Evolutionary conservation across 2,797 vertebrate species (phyloP).

Genomic region (Macropus fuliginosus): DNA sequence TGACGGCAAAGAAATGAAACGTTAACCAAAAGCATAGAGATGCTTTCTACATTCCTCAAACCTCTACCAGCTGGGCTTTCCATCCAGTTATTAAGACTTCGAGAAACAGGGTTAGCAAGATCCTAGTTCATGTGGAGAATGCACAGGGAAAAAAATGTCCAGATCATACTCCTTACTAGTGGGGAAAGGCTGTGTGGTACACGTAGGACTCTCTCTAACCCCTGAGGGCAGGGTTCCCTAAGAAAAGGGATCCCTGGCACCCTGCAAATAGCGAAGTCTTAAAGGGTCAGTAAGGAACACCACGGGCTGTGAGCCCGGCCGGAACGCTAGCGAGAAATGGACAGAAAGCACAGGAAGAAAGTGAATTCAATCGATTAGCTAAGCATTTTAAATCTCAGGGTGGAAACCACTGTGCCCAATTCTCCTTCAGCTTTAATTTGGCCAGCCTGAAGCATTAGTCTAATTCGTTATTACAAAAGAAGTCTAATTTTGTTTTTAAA

Average conservation of each 20-base stretch:
- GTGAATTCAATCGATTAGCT: conserved; percentile 8
- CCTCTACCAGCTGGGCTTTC: neutral
- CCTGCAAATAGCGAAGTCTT: neutral
- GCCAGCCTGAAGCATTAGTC: conserved; percentile 59
- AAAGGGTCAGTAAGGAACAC: neutral
- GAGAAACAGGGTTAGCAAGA: conserved; percentile 19
- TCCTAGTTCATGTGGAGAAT: neutral
- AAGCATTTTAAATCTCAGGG: neutral
- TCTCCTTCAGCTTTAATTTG: neutral
- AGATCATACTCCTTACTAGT: neutral
- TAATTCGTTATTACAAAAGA: conserved; percentile 55
- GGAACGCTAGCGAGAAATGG: neutral
- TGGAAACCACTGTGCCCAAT: neutral
- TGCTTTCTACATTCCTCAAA: neutral
- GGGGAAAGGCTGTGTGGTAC: neutral
- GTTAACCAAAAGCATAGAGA: neutral
- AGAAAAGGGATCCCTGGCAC: neutral
- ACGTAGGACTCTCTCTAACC: neutral
- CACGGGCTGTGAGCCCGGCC: neutral
- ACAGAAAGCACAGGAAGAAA: neutral
- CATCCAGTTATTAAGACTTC: conserved; percentile 27
- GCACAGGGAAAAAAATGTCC: conserved; percentile 18
- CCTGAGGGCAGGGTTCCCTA: neutral
- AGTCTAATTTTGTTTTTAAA: conserved; percentile 71
- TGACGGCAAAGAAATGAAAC: neutral